Conservation (phyloP, 1,140 invertebrate species). For the Aphaenogaster floridana region DNA sequence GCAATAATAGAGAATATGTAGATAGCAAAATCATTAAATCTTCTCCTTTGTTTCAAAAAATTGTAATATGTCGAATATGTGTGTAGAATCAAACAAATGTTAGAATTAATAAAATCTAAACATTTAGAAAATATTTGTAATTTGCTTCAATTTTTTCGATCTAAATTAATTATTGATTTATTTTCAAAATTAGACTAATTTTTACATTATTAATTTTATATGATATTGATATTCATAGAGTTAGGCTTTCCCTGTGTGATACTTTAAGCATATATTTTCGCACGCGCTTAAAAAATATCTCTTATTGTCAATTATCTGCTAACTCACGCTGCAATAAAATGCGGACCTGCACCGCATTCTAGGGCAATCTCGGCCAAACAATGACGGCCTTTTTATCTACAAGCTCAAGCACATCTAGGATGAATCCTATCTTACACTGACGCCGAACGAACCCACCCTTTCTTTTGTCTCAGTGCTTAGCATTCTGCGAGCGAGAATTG, state of each 20-base stretch:
- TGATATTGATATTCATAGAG: neutral
- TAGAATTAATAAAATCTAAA: neutral
- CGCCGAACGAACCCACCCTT: slow-evolving; percentile 47
- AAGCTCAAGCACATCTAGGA: slow-evolving; percentile 36
- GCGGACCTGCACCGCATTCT: slow-evolving; percentile 35
- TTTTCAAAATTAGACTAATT: neutral
- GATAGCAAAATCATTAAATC: neutral
- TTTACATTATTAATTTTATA: neutral
- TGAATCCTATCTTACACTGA: slow-evolving; percentile 35
- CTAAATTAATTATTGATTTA: slow-evolving; percentile 1
- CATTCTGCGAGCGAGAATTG: slow-evolving; percentile 41
- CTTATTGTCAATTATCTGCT: slow-evolving; percentile 16
- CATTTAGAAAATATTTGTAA: neutral
- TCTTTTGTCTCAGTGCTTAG: slow-evolving; percentile 54
- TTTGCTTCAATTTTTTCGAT: neutral
- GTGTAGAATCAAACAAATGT: neutral
- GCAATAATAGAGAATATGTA: neutral
- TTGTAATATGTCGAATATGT: neutral
- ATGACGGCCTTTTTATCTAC: slow-evolving; percentile 48
- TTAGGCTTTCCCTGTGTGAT: neutral
- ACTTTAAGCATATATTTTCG: slow-evolving; percentile 2
- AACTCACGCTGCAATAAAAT: slow-evolving; percentile 3
- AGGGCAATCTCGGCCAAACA: slow-evolving; percentile 30
- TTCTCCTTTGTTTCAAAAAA: neutral
- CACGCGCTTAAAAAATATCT: neutral